These are phyloP conservation scores for Drosophila merina DNA, from an alignment of 2,888 invertebrate species.

Conservation along the genomic window DNA sequence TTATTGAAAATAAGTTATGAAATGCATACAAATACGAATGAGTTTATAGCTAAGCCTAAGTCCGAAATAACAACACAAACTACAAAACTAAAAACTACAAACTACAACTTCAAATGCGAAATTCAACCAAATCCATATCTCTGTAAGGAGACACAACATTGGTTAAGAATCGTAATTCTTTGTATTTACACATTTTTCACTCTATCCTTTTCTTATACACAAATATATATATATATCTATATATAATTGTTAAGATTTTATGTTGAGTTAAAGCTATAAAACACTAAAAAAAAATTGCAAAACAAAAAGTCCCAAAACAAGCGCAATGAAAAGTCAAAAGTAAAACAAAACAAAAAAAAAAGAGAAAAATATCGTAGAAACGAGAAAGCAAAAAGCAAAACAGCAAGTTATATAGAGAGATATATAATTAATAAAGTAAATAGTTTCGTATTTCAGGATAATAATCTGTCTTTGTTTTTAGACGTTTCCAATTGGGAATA, in stretches of 20 bases:
- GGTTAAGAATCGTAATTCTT: conserved; percentile 52
- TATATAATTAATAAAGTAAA: conserved; percentile 76
- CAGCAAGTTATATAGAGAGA: conserved; percentile 71
- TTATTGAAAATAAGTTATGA: conserved; percentile 71
- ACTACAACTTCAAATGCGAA: conserved; percentile 37
- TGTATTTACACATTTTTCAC: conserved; percentile 72
- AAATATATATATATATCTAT: conserved; percentile 32
- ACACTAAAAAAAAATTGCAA: conserved; percentile 68
- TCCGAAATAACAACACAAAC: conserved; percentile 45
- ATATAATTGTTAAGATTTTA: conserved; percentile 60
- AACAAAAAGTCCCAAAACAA: conserved; percentile 54
- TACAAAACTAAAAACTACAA: conserved; percentile 16
- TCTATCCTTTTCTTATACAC: conserved; percentile 63
- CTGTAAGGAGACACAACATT: conserved; percentile 35
- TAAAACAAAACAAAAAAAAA: conserved; percentile 49
- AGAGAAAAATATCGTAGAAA: conserved; percentile 62
- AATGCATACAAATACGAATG: conserved; percentile 59
- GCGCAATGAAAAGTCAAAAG: conserved; percentile 60
- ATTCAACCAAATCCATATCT: conserved; percentile 40
- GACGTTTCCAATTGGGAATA: background rate
- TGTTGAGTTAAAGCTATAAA: conserved; percentile 70
- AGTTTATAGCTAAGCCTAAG: conserved; percentile 58
- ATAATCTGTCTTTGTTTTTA: conserved; percentile 47
- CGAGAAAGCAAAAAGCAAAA: conserved; percentile 70
- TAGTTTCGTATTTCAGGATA: conserved; percentile 81